Conservation (phyloP, 64 coral and sea anemone species). For the Montipora cactus region DNA sequence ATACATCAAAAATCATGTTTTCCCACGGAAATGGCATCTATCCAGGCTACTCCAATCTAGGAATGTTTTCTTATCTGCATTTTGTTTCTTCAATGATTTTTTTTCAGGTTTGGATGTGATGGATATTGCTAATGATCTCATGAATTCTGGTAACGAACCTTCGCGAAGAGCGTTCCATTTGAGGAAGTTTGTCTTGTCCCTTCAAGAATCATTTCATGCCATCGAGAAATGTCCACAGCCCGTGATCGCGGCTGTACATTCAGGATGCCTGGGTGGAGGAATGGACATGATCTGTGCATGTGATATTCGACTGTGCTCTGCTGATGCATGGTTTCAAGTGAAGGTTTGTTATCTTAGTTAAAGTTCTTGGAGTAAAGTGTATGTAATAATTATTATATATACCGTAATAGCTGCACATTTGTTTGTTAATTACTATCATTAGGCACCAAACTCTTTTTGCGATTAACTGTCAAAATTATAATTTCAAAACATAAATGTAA, state of each 20-base stretch:
- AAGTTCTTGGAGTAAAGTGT: too few species aligned
- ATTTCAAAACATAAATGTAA: too few species aligned
- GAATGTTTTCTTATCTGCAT: too few species aligned
- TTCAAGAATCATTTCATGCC: slow-evolving; percentile 84
- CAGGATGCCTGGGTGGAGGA: slow-evolving; percentile 95
- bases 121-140: slow-evolving; percentile 72
- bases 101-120: slow-evolving; percentile 81
- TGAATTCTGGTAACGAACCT: slow-evolving; percentile 41
- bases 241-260: slow-evolving; percentile 95
- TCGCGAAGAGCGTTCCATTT: slow-evolving; percentile 76
- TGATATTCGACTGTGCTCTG: slow-evolving; percentile 86
- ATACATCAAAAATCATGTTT: too few species aligned
- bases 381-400: too few species aligned
- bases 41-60: too few species aligned
- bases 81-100: not conserved
- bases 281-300: slow-evolving; percentile 94
- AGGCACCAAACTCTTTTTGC: too few species aligned
- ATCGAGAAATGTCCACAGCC: slow-evolving; percentile 96
- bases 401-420: too few species aligned
- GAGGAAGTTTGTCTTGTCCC: slow-evolving; percentile 51
- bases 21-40: too few species aligned
- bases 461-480: too few species aligned
- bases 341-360: slow-evolving; percentile 55
- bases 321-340: slow-evolving; percentile 99
- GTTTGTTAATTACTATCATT: too few species aligned